Percentiles rank a stretch among this genome's conserved stretches.
Conservation (phyloP, 2,888 invertebrate species). For the Mythimna impura region DNA sequence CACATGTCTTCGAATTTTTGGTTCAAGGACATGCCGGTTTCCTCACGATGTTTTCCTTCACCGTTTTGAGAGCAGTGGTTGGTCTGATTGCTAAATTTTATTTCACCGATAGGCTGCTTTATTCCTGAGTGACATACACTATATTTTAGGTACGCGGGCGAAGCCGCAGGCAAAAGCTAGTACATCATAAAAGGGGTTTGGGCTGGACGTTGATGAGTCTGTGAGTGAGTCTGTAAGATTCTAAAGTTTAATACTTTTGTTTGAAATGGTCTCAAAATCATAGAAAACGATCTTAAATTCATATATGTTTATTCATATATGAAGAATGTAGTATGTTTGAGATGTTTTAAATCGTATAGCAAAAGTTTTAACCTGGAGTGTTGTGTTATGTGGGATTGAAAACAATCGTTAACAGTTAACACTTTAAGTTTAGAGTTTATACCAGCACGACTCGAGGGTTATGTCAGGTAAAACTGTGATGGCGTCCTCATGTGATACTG, state of each 20-base stretch:
- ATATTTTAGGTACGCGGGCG: no score
- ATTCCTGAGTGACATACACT: no score
- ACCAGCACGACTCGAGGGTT: constrained; percentile 14
- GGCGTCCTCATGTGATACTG: constrained; percentile 39
- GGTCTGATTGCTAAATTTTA: no score
- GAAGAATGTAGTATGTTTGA: neutral
- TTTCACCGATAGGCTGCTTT: no score
- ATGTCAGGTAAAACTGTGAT: constrained; percentile 41
- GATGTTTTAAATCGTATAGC: neutral
- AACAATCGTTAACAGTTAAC: neutral
- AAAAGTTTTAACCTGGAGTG: neutral
- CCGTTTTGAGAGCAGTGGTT: no score
- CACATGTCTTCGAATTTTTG: no score
- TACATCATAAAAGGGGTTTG: no score
- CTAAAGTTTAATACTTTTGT: neutral
- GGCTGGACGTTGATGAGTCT: no score
- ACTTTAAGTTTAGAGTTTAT: constrained; percentile 33
- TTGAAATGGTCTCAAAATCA: neutral
- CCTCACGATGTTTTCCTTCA: no score
- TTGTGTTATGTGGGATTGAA: neutral
- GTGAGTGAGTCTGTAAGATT: no score
- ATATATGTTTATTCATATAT: neutral
- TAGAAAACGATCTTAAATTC: neutral
- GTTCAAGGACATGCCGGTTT: no score
- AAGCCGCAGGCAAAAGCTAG: no score